Evolutionary conservation across 2,113 vertebrate species (phyloP).

Genomic region (Vimba vimba): DNA sequence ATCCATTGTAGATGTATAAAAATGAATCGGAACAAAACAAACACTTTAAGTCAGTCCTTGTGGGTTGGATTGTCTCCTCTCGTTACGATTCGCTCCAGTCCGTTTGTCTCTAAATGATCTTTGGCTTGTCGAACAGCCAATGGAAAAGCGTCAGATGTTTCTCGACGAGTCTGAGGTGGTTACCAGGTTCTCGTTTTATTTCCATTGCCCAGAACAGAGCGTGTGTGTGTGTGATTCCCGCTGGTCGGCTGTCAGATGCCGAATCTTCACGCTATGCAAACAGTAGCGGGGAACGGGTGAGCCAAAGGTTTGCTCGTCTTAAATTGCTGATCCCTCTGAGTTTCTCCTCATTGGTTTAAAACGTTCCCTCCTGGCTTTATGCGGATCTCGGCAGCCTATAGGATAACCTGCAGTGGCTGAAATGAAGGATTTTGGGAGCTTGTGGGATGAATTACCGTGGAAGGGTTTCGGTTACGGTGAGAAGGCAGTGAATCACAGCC

Average conservation of each 20-base stretch:
- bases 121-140: background rate
- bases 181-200: background rate
- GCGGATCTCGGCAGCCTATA: background rate
- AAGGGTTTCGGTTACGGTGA: background rate
- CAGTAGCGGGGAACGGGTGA: background rate
- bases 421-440: no score
- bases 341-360: background rate
- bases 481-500: background rate
- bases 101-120: background rate
- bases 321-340: background rate
- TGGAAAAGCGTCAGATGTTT: constrained; percentile 23
- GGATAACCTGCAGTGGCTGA: background rate
- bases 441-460: no score
- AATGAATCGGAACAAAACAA: background rate
- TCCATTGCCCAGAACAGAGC: constrained; percentile 9
- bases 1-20: background rate
- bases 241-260: constrained; percentile 32
- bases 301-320: background rate
- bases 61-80: background rate
- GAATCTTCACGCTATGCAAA: constrained; percentile 31
- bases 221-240: constrained; percentile 23
- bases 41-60: background rate
- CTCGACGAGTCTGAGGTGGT: background rate
- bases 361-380: background rate
- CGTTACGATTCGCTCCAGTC: background rate